Evolutionary conservation across 2,888 invertebrate species (phyloP).

Genomic region (Dioctria rufipes): DNA sequence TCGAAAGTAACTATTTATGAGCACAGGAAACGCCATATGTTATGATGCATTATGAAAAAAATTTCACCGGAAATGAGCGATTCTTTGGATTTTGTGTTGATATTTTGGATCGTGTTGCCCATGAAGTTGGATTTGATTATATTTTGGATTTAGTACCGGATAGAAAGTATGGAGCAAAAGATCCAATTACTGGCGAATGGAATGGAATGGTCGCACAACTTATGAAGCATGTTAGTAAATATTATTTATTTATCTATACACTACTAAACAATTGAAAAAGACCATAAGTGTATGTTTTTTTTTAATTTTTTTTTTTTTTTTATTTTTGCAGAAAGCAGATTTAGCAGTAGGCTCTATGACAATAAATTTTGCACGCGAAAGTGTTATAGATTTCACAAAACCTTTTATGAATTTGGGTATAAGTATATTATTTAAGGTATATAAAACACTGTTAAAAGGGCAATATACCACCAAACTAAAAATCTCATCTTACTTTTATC

Average conservation of each 20-base stretch:
- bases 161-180: conserved; percentile 82
- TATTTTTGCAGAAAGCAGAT: conserved; percentile 81
- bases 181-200: conserved; percentile 82
- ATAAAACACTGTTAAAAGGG: not conserved
- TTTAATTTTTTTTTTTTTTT: conserved; percentile 56
- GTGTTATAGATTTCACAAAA: conserved; percentile 92
- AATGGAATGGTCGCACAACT: conserved; percentile 82
- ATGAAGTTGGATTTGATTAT: conserved; percentile 81
- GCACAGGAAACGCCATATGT: conserved; percentile 81
- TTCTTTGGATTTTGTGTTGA: conserved; percentile 88
- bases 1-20: not conserved
- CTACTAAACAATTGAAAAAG: too few species aligned
- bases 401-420: conserved; percentile 94
- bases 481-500: not conserved
- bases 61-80: conserved; percentile 80
- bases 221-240: conserved; percentile 78
- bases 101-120: conserved; percentile 78
- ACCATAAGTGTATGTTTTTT: conserved; percentile 61
- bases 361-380: conserved; percentile 89
- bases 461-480: conserved; percentile 43
- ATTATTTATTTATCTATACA: too few species aligned
- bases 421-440: conserved; percentile 86
- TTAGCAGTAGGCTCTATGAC: conserved; percentile 91
- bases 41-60: conserved; percentile 80
- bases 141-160: conserved; percentile 81